Conservation (phyloP, 2,888 invertebrate genomes). For the Teinopalpus imperialis region DNA sequence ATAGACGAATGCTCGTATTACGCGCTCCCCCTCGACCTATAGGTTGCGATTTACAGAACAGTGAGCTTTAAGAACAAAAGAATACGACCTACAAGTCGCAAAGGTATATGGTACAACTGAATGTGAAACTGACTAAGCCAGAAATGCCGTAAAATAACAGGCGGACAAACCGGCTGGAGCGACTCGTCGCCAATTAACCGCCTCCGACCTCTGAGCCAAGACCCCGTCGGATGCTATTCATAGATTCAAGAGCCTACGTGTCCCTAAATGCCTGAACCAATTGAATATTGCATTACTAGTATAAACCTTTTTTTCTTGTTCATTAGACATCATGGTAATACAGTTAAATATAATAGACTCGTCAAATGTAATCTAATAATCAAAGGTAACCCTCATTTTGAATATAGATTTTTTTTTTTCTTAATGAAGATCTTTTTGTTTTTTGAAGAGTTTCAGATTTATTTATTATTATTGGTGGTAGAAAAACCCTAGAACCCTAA, state of each 20-base stretch:
- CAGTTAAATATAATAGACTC: too few relatives aligned
- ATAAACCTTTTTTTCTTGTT: too few relatives aligned
- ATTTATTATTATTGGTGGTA: too few relatives aligned
- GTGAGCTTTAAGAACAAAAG: conserved; percentile 11
- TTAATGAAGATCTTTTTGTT: too few relatives aligned
- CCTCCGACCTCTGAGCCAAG: conserved; percentile 63
- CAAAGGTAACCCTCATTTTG: too few relatives aligned
- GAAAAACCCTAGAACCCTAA: too few relatives aligned
- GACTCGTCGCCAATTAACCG: conserved; percentile 75
- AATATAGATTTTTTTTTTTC: too few relatives aligned
- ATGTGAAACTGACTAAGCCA: conserved; percentile 39
- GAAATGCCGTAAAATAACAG: conserved; percentile 70
- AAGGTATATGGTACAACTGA: conserved; percentile 25
- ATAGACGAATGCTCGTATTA: conserved; percentile 21
- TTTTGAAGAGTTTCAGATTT: too few relatives aligned
- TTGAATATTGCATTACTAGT: not conserved
- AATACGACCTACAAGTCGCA: conserved; percentile 1
- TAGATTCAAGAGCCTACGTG: conserved; percentile 45
- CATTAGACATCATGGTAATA: too few relatives aligned
- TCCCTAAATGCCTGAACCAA: conserved; percentile 22
- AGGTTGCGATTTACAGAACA: not conserved
- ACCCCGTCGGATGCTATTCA: conserved; percentile 56
- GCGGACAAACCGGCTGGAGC: conserved; percentile 63
- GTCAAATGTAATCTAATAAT: too few relatives aligned
- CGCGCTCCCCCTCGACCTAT: conserved; percentile 4